Evolutionary conservation across 2,797 vertebrate genomes (phyloP).

Genomic region (Picus viridis): DNA sequence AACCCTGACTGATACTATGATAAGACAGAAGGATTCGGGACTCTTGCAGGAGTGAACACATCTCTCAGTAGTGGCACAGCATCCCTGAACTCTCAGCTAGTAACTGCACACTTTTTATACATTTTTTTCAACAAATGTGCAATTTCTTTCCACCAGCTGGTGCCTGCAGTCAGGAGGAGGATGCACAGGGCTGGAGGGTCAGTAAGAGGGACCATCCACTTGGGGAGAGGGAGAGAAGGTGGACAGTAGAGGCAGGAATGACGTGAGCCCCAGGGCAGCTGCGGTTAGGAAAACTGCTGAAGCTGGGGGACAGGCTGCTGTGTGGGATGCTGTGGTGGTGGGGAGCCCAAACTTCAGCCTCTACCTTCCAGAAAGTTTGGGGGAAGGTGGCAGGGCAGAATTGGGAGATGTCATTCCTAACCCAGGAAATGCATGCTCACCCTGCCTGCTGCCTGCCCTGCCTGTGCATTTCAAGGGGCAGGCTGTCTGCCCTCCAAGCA

Average conservation of each 20-base stretch:
- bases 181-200: neutral
- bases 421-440: neutral
- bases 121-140: neutral
- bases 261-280: neutral
- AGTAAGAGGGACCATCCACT: neutral
- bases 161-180: neutral
- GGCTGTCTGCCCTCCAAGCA: neutral
- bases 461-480: neutral
- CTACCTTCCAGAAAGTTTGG: neutral
- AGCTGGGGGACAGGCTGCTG: fast-evolving
- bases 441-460: neutral
- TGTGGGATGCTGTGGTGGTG: fast-evolving
- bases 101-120: fast-evolving
- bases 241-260: neutral
- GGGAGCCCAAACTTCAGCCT: neutral
- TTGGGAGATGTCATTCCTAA: neutral
- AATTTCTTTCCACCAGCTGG: neutral
- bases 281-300: neutral
- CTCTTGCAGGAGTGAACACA: neutral
- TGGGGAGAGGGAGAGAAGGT: no score
- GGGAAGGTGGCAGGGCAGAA: neutral
- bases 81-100: fast-evolving
- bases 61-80: neutral
- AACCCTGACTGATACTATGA: no score
- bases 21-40: neutral